Evolutionary conservation across 2,888 invertebrate genomes (phyloP), one percentile per base, ranked within the genome.

Genomic region (Volucella inflata): DNA sequence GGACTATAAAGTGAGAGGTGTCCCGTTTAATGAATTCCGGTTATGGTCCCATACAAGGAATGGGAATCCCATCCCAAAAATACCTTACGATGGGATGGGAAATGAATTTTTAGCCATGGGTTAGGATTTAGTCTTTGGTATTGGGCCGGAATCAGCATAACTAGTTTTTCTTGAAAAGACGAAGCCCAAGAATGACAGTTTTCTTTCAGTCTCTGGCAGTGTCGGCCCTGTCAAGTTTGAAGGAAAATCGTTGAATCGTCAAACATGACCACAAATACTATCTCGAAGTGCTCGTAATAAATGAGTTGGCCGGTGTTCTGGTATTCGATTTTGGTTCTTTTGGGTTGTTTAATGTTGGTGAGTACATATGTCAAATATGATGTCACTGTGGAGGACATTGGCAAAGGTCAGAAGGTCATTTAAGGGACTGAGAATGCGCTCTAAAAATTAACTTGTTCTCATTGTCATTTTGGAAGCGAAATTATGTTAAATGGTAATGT

Each of bases 291-390:
- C 78, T 30, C 30, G 30, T 30, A 71, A 79, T 72, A 59, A 59
- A 48, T 74, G 51, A 55, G 74, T 38, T 40, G 67, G 68, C 53
- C 44, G 50, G 53, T 67, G 57, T 10, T 53, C 10, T 10, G 40
- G 38, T 38, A 14, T 57, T 57, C 14, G 30, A 30, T 53, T 10
- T 36, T 11, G 8, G 48, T 2, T n/a, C 14, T 11, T 60, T 55
- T 65, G 77, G 71, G 55, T 67, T 78, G 72, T 84, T 84, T 80
- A 75, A 84, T 84, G 76, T 85, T 80, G 84, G 84, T 78, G 84
- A 85, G 71, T 85, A 85, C 84, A 85, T 85, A 72, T 85, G 84
- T 85, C 84, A 85, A 85, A 85, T 76, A 46, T 21, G 57, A 67
- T 84, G 80, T 85, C 84, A 85, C 53, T 85, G 70, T 67, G 67